These are phyloP conservation scores for Halichondria panicea DNA, from an alignment of 37 sponge, comb jelly and placozoan genomes.

Conservation along the genomic window DNA sequence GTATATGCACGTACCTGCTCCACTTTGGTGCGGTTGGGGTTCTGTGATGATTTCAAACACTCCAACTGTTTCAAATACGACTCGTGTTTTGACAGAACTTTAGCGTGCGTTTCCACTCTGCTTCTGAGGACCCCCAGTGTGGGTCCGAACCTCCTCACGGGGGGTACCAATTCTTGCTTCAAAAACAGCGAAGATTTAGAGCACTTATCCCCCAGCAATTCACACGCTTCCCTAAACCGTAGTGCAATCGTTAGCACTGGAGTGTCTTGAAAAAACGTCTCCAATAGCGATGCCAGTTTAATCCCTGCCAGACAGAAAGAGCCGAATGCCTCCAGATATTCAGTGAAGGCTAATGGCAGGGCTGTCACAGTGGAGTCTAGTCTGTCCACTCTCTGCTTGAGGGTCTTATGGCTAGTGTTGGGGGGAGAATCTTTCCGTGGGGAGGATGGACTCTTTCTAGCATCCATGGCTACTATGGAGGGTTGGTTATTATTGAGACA, in stretches of 20 bases:
- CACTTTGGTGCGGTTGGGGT: constrained; percentile 27
- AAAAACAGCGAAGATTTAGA: constrained; percentile 13
- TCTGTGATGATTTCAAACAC: background rate
- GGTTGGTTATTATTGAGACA: no score
- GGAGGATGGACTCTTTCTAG: no score
- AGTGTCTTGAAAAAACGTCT: constrained; percentile 60
- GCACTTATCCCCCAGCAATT: constrained; percentile 46
- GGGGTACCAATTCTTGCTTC: constrained; percentile 38
- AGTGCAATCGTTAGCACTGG: constrained; percentile 49
- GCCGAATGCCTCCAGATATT: constrained; percentile 38
- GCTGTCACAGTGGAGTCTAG: constrained; percentile 56
- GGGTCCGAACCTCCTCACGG: constrained; percentile 52
- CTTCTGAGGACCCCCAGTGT: constrained; percentile 41
- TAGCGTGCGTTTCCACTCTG: constrained; percentile 57
- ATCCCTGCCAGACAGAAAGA: constrained; percentile 31
- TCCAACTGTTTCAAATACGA: constrained; percentile 36
- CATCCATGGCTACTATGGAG: no score
- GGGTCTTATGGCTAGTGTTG: constrained; percentile 29
- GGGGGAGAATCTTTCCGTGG: background rate
- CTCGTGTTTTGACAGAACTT: constrained; percentile 47
- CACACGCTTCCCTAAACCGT: constrained; percentile 54
- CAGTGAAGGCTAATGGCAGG: constrained; percentile 33
- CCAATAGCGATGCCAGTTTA: constrained; percentile 52
- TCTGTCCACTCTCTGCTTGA: constrained; percentile 39
- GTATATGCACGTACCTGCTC: no score